Percentiles rank a stretch among this genome's conserved stretches.
phyloP scores from a whole-genome alignment of 1,140 invertebrate species.

The Euura lappo region DNA sequence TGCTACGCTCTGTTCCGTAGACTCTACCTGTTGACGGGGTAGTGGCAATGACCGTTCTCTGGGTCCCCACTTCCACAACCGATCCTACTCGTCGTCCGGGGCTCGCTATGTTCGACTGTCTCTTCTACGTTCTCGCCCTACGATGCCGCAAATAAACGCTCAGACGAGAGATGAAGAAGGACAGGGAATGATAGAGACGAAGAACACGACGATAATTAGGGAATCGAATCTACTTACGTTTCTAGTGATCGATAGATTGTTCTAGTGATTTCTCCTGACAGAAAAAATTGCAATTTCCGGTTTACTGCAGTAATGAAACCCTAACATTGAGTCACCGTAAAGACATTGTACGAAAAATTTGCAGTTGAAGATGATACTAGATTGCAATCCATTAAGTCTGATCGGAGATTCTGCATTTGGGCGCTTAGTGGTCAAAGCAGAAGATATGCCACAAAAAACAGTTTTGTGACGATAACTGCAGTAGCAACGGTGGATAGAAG shows the following conservation, averaged over 20 bases:
- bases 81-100: constrained; percentile 16
- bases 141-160: not conserved
- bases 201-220: not conserved
- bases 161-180: not conserved
- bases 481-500: not conserved
- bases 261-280: too few relatives aligned
- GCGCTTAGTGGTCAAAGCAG: too few relatives aligned
- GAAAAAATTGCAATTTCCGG: too few relatives aligned
- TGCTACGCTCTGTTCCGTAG: not conserved
- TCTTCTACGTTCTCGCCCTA: constrained; percentile 2
- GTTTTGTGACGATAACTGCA: not conserved
- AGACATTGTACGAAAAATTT: too few relatives aligned
- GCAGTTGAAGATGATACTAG: too few relatives aligned
- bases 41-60: constrained; percentile 62
- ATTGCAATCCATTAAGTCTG: too few relatives aligned
- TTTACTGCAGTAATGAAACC: too few relatives aligned
- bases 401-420: too few relatives aligned
- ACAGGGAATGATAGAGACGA: not conserved
- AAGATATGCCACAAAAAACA: too few relatives aligned
- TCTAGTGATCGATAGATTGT: too few relatives aligned
- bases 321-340: too few relatives aligned
- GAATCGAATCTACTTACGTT: not conserved
- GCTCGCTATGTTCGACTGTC: not conserved
- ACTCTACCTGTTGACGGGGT: constrained; percentile 44
- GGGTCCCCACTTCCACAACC: constrained; percentile 28